A percentile compares a stretch with the other conserved stretches of the same genome.
Evolutionary conservation across 2,113 vertebrate genomes (phyloP).

Genomic region (Menura novaehollandiae): DNA sequence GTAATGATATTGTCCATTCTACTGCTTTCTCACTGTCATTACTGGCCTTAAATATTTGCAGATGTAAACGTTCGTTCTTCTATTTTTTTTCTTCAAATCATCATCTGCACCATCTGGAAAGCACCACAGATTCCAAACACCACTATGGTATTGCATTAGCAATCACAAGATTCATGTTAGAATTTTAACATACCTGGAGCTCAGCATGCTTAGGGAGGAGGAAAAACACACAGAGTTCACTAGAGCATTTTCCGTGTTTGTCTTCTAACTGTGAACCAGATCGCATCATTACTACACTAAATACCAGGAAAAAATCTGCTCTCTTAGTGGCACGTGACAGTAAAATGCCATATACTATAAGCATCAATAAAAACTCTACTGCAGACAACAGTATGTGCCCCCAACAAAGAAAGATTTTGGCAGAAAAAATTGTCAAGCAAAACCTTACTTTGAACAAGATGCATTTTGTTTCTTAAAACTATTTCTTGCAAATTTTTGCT

Average conservation of each 20-base stretch:
- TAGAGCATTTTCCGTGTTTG: background rate
- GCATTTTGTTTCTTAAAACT: background rate
- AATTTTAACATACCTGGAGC: background rate
- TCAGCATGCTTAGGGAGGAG: background rate
- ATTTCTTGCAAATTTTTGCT: background rate
- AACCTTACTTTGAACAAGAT: background rate
- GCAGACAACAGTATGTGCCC: background rate
- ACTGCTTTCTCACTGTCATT: background rate
- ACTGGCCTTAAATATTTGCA: background rate
- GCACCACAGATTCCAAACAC: background rate
- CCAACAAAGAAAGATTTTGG: background rate
- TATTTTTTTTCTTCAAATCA: background rate
- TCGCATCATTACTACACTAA: fast-evolving
- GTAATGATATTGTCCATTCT: background rate
- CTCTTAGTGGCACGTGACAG: background rate
- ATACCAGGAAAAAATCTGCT: background rate
- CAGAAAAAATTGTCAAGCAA: background rate
- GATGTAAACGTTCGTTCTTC: background rate
- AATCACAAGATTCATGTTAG: background rate
- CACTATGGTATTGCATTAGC: background rate
- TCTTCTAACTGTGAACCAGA: background rate
- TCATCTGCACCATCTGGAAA: background rate
- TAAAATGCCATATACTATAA: background rate
- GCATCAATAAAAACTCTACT: background rate
- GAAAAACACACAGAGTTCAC: background rate